A percentile compares a stretch with the other conserved stretches of the same genome.
Conservation (phyloP, 2,888 invertebrate species). For the Chouioia cunea region DNA sequence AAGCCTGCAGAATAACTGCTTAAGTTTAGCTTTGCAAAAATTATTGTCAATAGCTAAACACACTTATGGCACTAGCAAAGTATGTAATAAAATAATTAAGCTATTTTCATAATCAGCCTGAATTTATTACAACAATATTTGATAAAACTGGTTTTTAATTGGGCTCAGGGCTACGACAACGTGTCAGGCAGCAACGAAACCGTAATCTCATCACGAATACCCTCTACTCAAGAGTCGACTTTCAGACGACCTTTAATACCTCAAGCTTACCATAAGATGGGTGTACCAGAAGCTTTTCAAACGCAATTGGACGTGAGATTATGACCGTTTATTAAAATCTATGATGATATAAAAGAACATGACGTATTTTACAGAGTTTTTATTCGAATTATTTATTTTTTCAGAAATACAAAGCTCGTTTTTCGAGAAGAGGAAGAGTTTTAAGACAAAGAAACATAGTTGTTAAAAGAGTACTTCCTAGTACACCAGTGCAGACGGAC, state of each 20-base stretch:
- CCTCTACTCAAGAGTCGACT: constrained; percentile 64
- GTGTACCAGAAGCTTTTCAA: constrained; percentile 66
- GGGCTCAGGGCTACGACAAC: constrained; percentile 60
- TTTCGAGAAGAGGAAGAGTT: constrained; percentile 67
- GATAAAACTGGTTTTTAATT: constrained; percentile 42
- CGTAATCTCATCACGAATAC: constrained; percentile 63
- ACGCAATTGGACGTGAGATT: constrained; percentile 69
- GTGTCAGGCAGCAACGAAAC: constrained; percentile 65
- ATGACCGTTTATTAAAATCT: neutral
- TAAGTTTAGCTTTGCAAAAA: constrained; percentile 65
- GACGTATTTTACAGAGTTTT: too few species aligned
- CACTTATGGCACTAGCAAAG: constrained; percentile 67
- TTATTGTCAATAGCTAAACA: constrained; percentile 69
- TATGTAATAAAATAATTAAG: constrained; percentile 50
- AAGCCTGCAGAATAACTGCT: constrained; percentile 54
- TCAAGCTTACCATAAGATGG: constrained; percentile 63
- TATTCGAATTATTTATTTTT: constrained; percentile 47
- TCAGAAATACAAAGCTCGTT: constrained; percentile 69
- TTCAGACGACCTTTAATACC: constrained; percentile 65
- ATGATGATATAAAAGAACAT: constrained; percentile 1
- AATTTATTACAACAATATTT: constrained; percentile 9
- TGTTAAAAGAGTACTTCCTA: constrained; percentile 80
- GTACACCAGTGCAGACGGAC: constrained; percentile 70
- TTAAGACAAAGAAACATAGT: constrained; percentile 75
- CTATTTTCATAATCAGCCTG: constrained; percentile 19